phyloP scores from a whole-genome alignment of 2,113 vertebrate genomes.

The Dascyllus trimaculatus region DNA sequence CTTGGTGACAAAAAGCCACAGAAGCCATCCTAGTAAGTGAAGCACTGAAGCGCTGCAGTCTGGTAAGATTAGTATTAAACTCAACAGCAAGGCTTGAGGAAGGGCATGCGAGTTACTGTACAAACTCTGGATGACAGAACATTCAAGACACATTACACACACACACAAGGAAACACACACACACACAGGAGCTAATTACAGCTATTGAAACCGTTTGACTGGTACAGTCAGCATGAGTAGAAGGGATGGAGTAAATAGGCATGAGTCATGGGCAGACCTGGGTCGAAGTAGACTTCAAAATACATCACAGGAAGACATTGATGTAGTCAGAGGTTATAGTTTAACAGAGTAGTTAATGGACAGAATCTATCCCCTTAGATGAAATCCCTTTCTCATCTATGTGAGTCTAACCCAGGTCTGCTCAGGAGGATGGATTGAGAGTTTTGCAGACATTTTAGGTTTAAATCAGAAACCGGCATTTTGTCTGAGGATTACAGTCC shows the following conservation, averaged over 20 bases:
- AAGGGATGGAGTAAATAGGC: slow-evolving; percentile 9
- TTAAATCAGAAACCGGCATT: too few relatives aligned
- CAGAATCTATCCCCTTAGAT: not conserved
- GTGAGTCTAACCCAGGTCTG: too few relatives aligned
- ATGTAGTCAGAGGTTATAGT: not conserved
- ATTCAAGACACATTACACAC: slow-evolving; percentile 60
- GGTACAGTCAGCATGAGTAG: slow-evolving; percentile 3
- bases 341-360: not conserved
- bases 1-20: slow-evolving; percentile 47
- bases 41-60: slow-evolving; percentile 23
- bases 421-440: too few relatives aligned
- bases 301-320: not conserved
- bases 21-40: slow-evolving; percentile 31
- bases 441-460: not conserved
- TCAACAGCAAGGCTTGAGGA: slow-evolving; percentile 7
- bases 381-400: too few relatives aligned
- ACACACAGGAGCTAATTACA: slow-evolving; percentile 44
- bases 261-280: slow-evolving; percentile 12
- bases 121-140: slow-evolving; percentile 58
- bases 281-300: not conserved
- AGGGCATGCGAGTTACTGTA: slow-evolving; percentile 31
- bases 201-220: slow-evolving; percentile 29
- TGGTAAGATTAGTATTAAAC: slow-evolving; percentile 49
- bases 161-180: slow-evolving; percentile 17
- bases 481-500: too few relatives aligned